Conservation (phyloP, 2,113 vertebrate species). For the Pelusios castaneus region DNA sequence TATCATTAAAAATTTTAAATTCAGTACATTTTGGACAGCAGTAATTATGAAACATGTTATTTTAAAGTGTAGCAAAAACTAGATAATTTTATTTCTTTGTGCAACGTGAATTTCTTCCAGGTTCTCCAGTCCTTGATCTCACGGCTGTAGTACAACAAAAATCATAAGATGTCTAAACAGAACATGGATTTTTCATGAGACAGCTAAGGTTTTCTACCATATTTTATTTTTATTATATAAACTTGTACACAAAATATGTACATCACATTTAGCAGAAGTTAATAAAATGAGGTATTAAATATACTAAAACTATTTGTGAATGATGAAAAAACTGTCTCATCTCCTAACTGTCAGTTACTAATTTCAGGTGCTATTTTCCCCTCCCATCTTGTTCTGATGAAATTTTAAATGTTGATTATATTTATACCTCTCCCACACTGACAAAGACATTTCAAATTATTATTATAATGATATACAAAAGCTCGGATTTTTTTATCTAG, state of each 20-base stretch:
- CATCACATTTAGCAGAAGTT: neutral
- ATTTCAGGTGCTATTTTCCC: neutral
- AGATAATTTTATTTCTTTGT: neutral
- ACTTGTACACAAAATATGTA: neutral
- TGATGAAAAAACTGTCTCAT: neutral
- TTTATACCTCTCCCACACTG: neutral
- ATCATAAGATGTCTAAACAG: neutral
- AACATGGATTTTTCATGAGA: neutral
- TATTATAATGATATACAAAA: neutral
- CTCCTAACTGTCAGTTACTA: neutral
- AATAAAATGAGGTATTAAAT: neutral
- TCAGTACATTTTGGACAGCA: neutral
- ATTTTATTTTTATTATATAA: neutral
- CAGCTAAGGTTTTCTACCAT: neutral
- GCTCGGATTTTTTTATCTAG: neutral
- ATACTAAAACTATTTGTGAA: neutral
- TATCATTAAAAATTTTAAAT: fast-evolving
- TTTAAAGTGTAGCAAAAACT: neutral
- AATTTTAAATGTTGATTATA: neutral
- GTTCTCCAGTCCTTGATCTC: neutral
- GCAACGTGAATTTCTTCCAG: neutral
- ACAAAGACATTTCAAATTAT: neutral
- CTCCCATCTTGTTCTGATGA: neutral
- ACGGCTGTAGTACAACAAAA: neutral
- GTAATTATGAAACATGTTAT: neutral